phyloP scores from a whole-genome alignment of 2,113 vertebrate genomes.

The Corythornis cristatus region DNA sequence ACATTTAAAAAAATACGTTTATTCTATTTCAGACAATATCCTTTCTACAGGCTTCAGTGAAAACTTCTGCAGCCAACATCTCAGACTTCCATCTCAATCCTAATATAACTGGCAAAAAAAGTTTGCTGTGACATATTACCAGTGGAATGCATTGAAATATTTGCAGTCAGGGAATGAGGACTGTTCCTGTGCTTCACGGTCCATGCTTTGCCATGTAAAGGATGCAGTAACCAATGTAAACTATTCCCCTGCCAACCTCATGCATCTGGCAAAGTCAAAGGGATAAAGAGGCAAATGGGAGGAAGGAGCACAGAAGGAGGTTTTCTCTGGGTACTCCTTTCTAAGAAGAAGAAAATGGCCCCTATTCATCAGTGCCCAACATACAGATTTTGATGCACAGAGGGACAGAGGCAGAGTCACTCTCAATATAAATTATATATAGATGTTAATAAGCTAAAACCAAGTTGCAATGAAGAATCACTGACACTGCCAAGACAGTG shows the following conservation, averaged over 20 bases:
- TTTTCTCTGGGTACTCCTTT: not conserved
- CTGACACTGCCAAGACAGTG: not conserved
- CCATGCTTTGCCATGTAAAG: not conserved
- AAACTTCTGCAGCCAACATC: not conserved
- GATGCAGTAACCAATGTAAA: not conserved
- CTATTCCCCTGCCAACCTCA: not conserved
- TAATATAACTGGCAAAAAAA: not conserved
- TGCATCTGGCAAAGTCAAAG: not conserved
- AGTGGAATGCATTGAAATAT: not conserved
- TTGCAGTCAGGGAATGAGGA: not conserved
- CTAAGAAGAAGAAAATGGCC: not conserved
- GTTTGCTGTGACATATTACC: not conserved
- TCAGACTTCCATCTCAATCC: not conserved
- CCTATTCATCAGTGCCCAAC: not conserved
- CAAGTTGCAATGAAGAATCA: not conserved
- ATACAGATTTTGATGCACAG: not conserved
- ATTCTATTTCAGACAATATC: not conserved
- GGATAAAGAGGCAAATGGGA: not conserved
- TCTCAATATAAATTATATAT: not conserved
- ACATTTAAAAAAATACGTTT: not conserved
- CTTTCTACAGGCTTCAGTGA: not conserved
- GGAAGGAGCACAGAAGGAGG: not conserved
- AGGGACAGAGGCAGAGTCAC: not conserved
- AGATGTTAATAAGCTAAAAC: not conserved
- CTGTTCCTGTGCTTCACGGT: accelerated